Conservation (phyloP, 2,113 vertebrate genomes). For the Athene cunicularia region DNA sequence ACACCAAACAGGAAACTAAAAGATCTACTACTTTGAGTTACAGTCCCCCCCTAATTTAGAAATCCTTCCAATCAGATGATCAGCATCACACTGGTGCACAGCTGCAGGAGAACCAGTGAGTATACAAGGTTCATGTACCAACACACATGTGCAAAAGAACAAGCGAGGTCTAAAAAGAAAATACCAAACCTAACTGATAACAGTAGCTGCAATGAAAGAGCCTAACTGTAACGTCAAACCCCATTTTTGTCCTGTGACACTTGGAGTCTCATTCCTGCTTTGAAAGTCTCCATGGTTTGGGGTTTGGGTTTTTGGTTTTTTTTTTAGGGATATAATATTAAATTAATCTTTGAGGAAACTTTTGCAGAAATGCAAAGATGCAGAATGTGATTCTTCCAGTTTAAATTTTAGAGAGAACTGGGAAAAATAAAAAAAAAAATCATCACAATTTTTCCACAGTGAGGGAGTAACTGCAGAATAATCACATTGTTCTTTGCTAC, state of each 20-base stretch:
- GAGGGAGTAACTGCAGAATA: background rate
- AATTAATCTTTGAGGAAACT: background rate
- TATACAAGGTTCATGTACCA: background rate
- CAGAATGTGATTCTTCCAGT: background rate
- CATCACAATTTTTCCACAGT: background rate
- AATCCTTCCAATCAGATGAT: background rate
- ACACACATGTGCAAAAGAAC: background rate
- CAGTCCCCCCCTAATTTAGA: background rate
- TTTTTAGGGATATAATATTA: background rate
- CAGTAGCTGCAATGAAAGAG: background rate
- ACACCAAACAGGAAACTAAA: background rate
- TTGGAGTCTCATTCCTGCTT: background rate
- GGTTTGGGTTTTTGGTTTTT: background rate
- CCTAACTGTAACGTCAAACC: background rate
- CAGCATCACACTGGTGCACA: background rate
- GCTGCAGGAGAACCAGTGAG: background rate
- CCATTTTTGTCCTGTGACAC: background rate
- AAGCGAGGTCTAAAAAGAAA: background rate
- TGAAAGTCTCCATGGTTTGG: background rate
- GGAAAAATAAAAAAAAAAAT: background rate
- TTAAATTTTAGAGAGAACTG: background rate
- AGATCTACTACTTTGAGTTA: background rate
- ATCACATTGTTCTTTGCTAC: background rate
- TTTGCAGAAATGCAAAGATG: background rate
- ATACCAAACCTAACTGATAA: background rate